Evolutionary conservation across 2,888 invertebrate species (phyloP).

Genomic region (Rhyacophila evoluta): DNA sequence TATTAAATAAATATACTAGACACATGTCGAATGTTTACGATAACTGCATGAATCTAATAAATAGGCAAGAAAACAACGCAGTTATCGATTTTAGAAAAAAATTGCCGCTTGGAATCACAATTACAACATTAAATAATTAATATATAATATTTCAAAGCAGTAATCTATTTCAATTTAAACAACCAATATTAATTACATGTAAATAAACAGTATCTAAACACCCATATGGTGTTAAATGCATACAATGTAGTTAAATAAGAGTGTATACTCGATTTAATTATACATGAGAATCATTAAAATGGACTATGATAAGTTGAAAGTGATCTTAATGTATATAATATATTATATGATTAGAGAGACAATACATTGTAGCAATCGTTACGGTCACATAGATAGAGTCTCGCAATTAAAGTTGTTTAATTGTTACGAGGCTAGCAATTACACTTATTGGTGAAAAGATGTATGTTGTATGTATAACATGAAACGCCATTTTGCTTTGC

Average conservation of each 20-base stretch:
- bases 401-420: not conserved
- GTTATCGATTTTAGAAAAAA: no score
- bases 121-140: no score
- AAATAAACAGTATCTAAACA: not conserved
- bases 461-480: no score
- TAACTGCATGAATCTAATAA: no score
- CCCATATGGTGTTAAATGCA: not conserved
- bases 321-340: not conserved
- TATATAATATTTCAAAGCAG: no score
- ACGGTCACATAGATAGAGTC: not conserved
- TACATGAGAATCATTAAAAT: not conserved
- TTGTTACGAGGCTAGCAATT: not conserved
- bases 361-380: not conserved
- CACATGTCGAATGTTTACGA: no score
- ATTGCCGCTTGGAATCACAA: no score
- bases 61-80: no score
- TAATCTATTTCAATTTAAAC: not conserved
- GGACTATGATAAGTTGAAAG: not conserved
- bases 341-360: no score
- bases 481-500: not conserved
- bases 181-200: not conserved
- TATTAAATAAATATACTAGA: no score
- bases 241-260: not conserved
- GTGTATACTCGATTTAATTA: not conserved
- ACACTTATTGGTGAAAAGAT: not conserved